Evolutionary conservation across 2,113 vertebrate genomes (phyloP).

Genomic region (Chloropsis cyanopogon): DNA sequence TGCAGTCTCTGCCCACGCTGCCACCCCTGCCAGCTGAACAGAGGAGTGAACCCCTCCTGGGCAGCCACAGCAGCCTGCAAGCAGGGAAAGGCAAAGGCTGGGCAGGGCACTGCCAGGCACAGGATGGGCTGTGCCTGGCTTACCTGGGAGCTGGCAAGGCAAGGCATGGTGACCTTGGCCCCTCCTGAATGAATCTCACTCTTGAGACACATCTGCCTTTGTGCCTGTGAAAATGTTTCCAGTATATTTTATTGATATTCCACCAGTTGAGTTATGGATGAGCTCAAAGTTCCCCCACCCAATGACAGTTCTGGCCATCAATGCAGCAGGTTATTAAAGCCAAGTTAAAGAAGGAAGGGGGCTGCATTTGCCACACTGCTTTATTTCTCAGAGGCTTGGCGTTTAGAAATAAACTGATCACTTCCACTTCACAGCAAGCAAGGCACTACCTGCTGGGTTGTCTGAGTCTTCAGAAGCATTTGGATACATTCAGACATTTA

Average conservation of each 20-base stretch:
- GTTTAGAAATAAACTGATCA: background rate
- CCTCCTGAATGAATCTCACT: background rate
- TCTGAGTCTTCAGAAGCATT: background rate
- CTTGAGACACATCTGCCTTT: background rate
- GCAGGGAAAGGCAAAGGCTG: accelerated
- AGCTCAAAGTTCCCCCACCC: background rate
- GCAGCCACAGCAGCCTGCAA: background rate
- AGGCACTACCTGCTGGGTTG: background rate
- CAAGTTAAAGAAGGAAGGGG: background rate
- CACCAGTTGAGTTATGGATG: background rate
- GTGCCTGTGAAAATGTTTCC: background rate
- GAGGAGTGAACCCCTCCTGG: accelerated
- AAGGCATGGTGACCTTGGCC: accelerated
- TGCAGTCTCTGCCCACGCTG: accelerated
- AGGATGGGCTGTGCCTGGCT: background rate
- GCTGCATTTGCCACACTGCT: background rate
- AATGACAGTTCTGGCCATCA: background rate
- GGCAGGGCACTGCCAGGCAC: background rate
- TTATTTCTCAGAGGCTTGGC: background rate
- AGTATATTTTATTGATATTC: background rate
- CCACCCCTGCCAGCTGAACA: accelerated
- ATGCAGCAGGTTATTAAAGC: background rate
- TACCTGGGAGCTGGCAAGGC: background rate
- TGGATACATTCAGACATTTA: conserved; percentile 14
- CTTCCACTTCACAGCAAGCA: background rate